Conservation (phyloP, 2,113 vertebrate genomes). For the Scalopus aquaticus region DNA sequence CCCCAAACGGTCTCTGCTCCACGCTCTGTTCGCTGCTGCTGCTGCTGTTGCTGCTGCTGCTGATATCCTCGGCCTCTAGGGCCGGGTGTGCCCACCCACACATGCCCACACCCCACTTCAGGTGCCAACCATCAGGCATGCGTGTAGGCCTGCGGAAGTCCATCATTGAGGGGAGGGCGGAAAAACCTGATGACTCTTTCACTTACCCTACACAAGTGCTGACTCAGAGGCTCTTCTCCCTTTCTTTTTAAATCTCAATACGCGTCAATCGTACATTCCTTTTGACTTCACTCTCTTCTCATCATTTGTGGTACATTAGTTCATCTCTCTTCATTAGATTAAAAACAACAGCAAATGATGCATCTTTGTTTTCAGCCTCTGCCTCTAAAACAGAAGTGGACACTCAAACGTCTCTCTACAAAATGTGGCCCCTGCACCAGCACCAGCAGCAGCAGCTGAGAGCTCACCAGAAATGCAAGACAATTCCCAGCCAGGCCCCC, state of each 20-base stretch:
- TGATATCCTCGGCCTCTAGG: too few relatives aligned
- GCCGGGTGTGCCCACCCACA: too few relatives aligned
- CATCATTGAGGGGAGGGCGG: too few relatives aligned
- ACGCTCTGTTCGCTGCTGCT: too few relatives aligned
- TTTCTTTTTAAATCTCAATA: not conserved
- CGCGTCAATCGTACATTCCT: not conserved
- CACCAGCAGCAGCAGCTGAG: not conserved
- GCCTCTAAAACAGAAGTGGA: not conserved
- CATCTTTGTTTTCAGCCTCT: not conserved
- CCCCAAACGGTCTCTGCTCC: too few relatives aligned
- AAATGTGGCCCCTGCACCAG: not conserved
- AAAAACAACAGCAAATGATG: not conserved
- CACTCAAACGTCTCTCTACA: not conserved
- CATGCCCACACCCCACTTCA: too few relatives aligned
- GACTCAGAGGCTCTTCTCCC: not conserved
- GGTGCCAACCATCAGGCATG: too few relatives aligned
- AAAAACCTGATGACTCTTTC: too few relatives aligned
- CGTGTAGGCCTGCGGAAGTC: too few relatives aligned
- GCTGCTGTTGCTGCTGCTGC: too few relatives aligned
- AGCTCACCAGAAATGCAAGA: not conserved
- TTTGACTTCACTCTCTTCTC: not conserved
- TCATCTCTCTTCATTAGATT: not conserved
- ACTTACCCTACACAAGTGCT: too few relatives aligned
- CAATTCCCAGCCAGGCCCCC: accelerated
- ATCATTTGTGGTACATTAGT: not conserved